Base-by-base conservation (phyloP, 2,797 vertebrate species). In the Argya squamiceps region DNA sequence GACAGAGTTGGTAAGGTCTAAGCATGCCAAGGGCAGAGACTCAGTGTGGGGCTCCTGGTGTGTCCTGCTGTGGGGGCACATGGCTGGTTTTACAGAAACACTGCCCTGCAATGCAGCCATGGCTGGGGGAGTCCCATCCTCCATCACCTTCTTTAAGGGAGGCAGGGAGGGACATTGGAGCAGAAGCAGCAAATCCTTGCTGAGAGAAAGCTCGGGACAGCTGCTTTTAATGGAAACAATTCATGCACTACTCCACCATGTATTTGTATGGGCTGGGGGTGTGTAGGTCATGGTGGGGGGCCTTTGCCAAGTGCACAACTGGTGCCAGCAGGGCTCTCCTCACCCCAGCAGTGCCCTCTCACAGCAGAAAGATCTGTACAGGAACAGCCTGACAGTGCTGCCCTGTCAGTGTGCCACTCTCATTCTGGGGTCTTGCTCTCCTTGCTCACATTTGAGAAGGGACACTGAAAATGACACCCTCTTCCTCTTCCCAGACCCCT, bases 281-380 rank as follows among this genome's bases (percentile, higher is more conserved):
- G 11, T 6, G 44, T 47, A 32, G 50, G 10, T 18, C 17, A 10
- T 3, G 7, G 29, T 3, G 60, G 9, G 36, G 27, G 14, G 6
- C 24, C 37, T 58, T 49, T 4, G 6, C 15, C 65, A 22, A 30
- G 10, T 5, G 6, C 63, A 6, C 11, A 3, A 1, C 4, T 0
- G 0, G 15, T 27, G 50, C 46, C 3, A 19, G 27, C 50, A 24
- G 16, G 5, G 37, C 34, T 12, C 29, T 55, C 18, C 41, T 43
- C 37, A 21, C 24, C 49, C 55, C 29, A 43, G 39, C 44, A 39
- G 41, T 12, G 56, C 36, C 24, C 3, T 22, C 15, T n/a, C 37
- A 11, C 12, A 0, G 0, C 5, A 9, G 49, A 34, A 22, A 5
- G 13, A 3, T 44, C 12, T 0, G 0, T 1, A 15, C 23, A 46